Evolutionary conservation across 2,888 invertebrate species (phyloP), one percentile per base, ranked within the genome.

Genomic region (Callinectes sapidus): DNA sequence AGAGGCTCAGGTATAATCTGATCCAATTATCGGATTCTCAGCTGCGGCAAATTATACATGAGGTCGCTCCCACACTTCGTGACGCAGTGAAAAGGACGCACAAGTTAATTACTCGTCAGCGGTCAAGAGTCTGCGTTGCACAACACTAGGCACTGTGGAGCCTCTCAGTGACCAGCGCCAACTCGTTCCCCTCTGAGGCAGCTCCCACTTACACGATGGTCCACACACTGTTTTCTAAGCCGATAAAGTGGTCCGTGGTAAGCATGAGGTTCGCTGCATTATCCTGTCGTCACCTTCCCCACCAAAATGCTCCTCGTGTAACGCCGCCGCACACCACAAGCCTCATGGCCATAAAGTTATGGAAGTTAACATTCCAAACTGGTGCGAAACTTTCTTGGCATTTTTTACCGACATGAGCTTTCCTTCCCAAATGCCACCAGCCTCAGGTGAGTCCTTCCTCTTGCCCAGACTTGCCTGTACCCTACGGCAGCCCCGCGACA

Each of bases 401-500:
- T 81, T 81, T 81, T 81, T 81, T 81, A 81, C 81, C 81, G 81
- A 32, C 81, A 81, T 81, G 81, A 81, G 81, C 81, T 81, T 81
- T 81, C 32, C 81, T 81, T 81, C 81, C 81, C 81, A 32, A 81
- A 81, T 32, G 35, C 81, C 81, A 35, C 81, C 81, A 32, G 35
- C 81, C 81, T 81, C 35, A 81, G 35, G 81, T 81, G 81, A 81
- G 81, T 32, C 18, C 18, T 18, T 32, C 81, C 81, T 81, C 35
- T 16, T 16, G 35, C 81, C 35, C 81, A n/a, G 3, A 14, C 16
- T 35, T 10, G 81, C 81, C 81, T 81, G 35, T 18, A 35, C 81
- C 35, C 35, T 35, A 13, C 35, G 32, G 35, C 35, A 10, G 14
- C n/a, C 16, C 35, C 81, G 23, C 81, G 35, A 81, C 81, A 81